Evolutionary conservation across 2,888 invertebrate species (phyloP).

Genomic region (Pyrgus malvae): DNA sequence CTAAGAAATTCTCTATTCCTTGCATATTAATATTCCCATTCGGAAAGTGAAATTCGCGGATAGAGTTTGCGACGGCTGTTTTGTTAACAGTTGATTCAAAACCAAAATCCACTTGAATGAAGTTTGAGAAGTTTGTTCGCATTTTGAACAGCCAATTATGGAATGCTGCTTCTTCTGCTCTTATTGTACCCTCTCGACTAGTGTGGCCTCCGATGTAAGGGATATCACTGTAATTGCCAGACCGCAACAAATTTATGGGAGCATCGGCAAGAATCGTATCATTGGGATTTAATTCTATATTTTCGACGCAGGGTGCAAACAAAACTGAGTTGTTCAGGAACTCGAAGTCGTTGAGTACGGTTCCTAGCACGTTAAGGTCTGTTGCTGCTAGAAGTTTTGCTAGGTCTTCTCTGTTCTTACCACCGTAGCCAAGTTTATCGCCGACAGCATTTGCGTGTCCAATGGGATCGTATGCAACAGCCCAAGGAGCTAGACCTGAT

Average conservation of each 20-base stretch:
- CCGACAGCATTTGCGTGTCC: constrained; percentile 54
- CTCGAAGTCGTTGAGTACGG: constrained; percentile 47
- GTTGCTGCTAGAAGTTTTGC: constrained; percentile 48
- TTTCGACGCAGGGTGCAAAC: constrained; percentile 71
- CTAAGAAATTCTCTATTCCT: constrained; percentile 60
- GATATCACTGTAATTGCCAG: constrained; percentile 58
- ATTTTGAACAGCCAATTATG: constrained; percentile 53
- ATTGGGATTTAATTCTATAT: constrained; percentile 42
- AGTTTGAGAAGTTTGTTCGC: constrained; percentile 59
- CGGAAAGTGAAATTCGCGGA: constrained; percentile 58
- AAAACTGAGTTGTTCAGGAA: constrained; percentile 60
- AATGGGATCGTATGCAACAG: constrained; percentile 65
- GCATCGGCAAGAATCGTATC: constrained; percentile 54
- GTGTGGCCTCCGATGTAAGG: constrained; percentile 63
- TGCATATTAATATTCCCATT: constrained; percentile 47
- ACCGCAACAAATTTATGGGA: constrained; percentile 55
- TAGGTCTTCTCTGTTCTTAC: constrained; percentile 45
- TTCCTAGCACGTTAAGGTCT: constrained; percentile 45
- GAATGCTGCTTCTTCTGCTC: constrained; percentile 51
- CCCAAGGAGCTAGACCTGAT: no score
- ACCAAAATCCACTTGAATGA: constrained; percentile 59
- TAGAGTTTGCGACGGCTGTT: constrained; percentile 41
- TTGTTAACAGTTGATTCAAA: constrained; percentile 38
- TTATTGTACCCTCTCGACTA: constrained; percentile 62
- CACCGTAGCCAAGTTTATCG: constrained; percentile 50